Conservation (phyloP, 2,797 vertebrate genomes). For the Enteromius fasciolatus region DNA sequence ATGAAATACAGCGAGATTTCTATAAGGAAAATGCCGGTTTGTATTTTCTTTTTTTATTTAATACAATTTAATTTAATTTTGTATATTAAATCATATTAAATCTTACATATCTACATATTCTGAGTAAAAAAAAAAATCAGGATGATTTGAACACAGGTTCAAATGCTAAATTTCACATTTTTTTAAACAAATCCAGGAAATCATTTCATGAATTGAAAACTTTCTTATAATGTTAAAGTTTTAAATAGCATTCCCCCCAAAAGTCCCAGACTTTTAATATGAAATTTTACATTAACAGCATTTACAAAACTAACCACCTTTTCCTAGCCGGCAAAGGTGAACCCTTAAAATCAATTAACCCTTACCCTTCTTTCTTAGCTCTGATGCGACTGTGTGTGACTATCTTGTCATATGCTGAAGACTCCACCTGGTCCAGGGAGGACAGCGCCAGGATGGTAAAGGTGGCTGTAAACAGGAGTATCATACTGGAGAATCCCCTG, state of each 20-base stretch:
- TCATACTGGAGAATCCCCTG: slow-evolving; percentile 78
- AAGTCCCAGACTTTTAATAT: background rate
- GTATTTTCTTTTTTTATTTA: background rate
- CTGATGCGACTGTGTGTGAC: slow-evolving; percentile 94
- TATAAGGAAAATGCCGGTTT: background rate
- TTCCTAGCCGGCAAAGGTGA: background rate
- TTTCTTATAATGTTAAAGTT: background rate
- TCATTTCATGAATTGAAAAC: background rate
- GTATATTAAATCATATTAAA: background rate
- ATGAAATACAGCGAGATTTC: background rate
- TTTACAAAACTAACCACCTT: background rate
- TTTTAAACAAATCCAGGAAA: background rate
- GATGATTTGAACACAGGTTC: background rate
- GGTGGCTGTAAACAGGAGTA: slow-evolving; percentile 72
- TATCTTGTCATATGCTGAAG: slow-evolving; percentile 95
- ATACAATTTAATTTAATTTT: background rate
- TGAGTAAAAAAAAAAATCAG: background rate
- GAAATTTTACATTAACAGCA: background rate
- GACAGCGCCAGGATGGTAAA: slow-evolving; percentile 77
- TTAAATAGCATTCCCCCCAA: background rate
- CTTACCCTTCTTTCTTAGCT: slow-evolving; percentile 93
- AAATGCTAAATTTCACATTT: background rate
- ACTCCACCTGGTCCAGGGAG: slow-evolving; percentile 78
- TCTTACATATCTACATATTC: background rate
- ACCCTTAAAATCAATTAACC: slow-evolving; percentile 11